Evolutionary conservation across 2,797 vertebrate species (phyloP), one percentile per base, ranked within the genome.

Genomic region (Kryptopterus vitreolus): DNA sequence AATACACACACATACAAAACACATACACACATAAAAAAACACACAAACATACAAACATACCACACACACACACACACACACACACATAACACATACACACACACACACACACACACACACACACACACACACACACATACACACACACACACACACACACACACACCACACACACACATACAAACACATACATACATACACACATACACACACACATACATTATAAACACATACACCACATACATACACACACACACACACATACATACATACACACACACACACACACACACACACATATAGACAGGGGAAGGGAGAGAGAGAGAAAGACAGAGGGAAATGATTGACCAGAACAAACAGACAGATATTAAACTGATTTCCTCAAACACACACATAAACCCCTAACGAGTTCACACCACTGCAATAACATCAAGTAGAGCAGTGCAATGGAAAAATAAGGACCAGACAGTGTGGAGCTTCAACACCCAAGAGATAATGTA

Each of bases 1-100:
- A 75, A n/a, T n/a, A n/a, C 38, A 52, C 76, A 77, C 58, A 80
- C n/a, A 81, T 77, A 85, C 57, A 82, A 59, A 84, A 38, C 46
- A 72, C 12, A 43, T 1, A 24, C 62, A 43, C n/a, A n/a, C n/a
- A n/a, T n/a, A n/a, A n/a, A n/a, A n/a, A n/a, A n/a, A n/a, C n/a
- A n/a, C n/a, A n/a, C n/a, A n/a, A n/a, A n/a, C n/a, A 82, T 18
- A 81, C 55, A 82, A 43, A 57, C 24, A 74, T 46, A 59, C 18
- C 53, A n/a, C 3, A 68, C 18, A 75, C 18, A 53, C 6, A 65
- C 7, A 78, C 1, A 82, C 24, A 69, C 18, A 75, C 38, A 52
- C 76, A 77, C 58, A 80, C n/a, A 81, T 77, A 69, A 86, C 15
- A 83, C 31, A 82, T 18, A 81, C 55, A 82, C 43, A 57, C 24